Conservation (phyloP, 2,888 invertebrate genomes). For the Amblyjoppa proteus region DNA sequence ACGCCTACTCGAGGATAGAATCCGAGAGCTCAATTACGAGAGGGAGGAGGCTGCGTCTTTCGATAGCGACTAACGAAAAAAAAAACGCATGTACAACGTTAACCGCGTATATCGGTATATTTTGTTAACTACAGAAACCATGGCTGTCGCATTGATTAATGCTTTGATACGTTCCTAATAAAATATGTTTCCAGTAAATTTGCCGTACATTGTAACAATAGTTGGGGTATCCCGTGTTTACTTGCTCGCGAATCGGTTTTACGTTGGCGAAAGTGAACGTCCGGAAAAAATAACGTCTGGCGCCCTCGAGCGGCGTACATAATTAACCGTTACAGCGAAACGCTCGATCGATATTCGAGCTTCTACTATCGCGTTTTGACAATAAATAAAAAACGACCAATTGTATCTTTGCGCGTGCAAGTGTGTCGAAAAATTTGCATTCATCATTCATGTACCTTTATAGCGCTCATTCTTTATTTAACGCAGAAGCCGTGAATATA, state of each 20-base stretch:
- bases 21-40: constrained; percentile 31
- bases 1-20: constrained; percentile 38
- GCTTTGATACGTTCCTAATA: background rate
- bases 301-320: constrained; percentile 12
- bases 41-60: background rate
- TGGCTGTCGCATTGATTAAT: background rate
- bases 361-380: background rate
- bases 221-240: constrained; percentile 2
- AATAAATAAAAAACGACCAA: background rate
- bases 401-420: background rate
- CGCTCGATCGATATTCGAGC: constrained; percentile 7
- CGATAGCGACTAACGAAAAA: constrained; percentile 18
- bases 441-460: background rate
- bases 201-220: background rate
- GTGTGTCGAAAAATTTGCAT: background rate
- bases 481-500: background rate
- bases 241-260: background rate
- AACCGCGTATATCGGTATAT: background rate
- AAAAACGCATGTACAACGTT: background rate
- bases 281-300: constrained; percentile 9
- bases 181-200: background rate
- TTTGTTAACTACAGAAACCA: background rate
- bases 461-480: background rate
- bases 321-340: background rate
- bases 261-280: constrained; percentile 6